Base-by-base conservation (phyloP, 2,797 vertebrate genomes). In the Tenualosa ilisha region DNA sequence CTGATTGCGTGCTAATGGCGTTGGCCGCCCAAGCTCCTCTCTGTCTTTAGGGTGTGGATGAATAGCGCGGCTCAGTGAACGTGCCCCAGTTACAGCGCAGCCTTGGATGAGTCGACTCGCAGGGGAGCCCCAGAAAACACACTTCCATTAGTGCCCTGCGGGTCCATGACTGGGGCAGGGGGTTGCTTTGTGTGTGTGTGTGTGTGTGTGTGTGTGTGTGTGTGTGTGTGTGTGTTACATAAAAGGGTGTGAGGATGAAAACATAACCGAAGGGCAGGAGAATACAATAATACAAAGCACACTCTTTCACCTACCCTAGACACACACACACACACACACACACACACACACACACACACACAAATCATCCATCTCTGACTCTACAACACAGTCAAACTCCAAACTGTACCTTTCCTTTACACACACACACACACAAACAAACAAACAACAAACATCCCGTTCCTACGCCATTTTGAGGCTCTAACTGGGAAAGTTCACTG, bases 281-380 rank as follows among this genome's bases (percentile, higher is more conserved):
- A 31, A 53, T 53, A 53, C 51, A 53, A 53, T 9, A 53, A 53
- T 53, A 51, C 50, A 51, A 51, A 24, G 26, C 7, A 68, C 24
- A 31, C n/a, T n/a, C n/a, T n/a, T n/a, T n/a, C n/a, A n/a, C n/a
- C n/a, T n/a, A n/a, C n/a, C n/a, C n/a, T 12, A 11, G 24, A 9
- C 59, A n/a, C 59, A 63, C 59, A 63, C 22, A 63, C 59, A 63
- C 22, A 63, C 59, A 63, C 59, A 63, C 59, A 68, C 63, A 68
- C 63, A 68, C 24, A 68, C 63, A 68, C 63, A 68, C 26, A 68
- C 11, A 31, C 20, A 63, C 4, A 20, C 1, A 63, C 20, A 6
- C 22, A 63, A 46, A 46, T 46, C 46, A 46, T 46, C 46, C 46
- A 46, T 46, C 46, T 46, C 3, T 46, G 46, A 46, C 46, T 46